Base-by-base conservation (phyloP, 2,888 invertebrate genomes). In the Agriotes lineatus region DNA sequence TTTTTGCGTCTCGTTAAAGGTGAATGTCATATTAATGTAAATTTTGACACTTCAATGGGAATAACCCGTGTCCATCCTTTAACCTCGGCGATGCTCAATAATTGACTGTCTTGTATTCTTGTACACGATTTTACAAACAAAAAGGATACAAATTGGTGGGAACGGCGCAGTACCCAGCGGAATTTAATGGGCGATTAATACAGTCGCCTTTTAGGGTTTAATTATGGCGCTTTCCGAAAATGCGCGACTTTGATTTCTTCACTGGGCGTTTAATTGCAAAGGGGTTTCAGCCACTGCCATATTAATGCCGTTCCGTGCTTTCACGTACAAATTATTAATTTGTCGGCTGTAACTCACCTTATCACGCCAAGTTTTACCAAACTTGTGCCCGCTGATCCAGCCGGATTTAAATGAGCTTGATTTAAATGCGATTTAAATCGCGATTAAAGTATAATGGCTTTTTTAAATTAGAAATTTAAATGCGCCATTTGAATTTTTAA, bases 381-480 rank as follows among this genome's bases (percentile, higher is more conserved):
- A n/a, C n/a, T n/a, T n/a, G n/a, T n/a, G n/a, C n/a, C n/a, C 14
- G 33, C 35, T 60, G 30, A 30, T 44, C 30, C 20, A 14, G 59
- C 30, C 44, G 25, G 33, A 30, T 59, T 59, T 59, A 45, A 59
- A 59, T 59, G 44, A 48, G 48, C 45, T 60, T 48, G 45, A 60
- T 60, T 45, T 60, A 60, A 60, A 60, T 33, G 33, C 59, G 45
- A 60, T 60, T 60, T 60, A 33, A 60, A 48, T 39, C 59, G 48
- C 48, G 45, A 60, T 60, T 60, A 60, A 60, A 60, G 45, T 60
- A 60, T 45, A 60, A 60, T 60, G 33, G 48, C 18, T 60, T 60
- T 57, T 60, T 60, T 48, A 60, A 60, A 60, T 60, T 60, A 35
- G 33, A 48, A 48, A 60, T 60, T 60, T 60, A 48, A 48, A 48